Evolutionary conservation across 1,140 invertebrate species (phyloP), one percentile per base, ranked within the genome.

Genomic region (Reticulitermes speratus): DNA sequence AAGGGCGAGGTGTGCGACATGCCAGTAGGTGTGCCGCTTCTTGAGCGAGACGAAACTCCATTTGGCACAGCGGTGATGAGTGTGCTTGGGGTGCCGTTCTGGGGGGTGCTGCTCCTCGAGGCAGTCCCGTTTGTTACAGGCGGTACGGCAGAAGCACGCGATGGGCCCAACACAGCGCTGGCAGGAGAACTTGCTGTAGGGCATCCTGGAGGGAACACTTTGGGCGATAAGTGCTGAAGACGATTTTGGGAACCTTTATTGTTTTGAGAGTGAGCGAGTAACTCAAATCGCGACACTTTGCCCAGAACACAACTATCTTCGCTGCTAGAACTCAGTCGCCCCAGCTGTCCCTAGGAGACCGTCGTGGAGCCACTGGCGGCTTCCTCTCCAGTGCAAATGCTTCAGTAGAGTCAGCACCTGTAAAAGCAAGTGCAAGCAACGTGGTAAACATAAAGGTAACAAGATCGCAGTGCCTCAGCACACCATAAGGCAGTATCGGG

Each of bases 171-270:
- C 0, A 96, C 96, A 87, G 96, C 95, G 90, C 95, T 95, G 0
- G 96, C 96, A 6, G 96, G 95, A 11, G 95, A 95, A 87, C 95
- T 96, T 0, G 96, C 95, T 8, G 96, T 96, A 32, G 95, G 89
- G n/a, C 95, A 94, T 88, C 95, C 95, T 0, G 94, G 92, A 45
- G 94, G 94, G 88, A 96, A 96, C 2, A 96, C 95, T 91, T 96
- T 96, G 0, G 96, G 96, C 0, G 95, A 96, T n/a, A 87, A 75
- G n/a, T 75, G 65, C 65, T 75, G 65, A 0, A 75, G 65, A 30
- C 65, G 65, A 16, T 45, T 65, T 6, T 12, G 14, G 83, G n/a
- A 32, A 16, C 25, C n/a, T 9, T 9, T 75, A 2, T 19, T 23
- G 65, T 30, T 75, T 25, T 75, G 65, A 21, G 52, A 19, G n/a